Evolutionary conservation across 2,113 vertebrate species (phyloP).

Genomic region (Parus major): DNA sequence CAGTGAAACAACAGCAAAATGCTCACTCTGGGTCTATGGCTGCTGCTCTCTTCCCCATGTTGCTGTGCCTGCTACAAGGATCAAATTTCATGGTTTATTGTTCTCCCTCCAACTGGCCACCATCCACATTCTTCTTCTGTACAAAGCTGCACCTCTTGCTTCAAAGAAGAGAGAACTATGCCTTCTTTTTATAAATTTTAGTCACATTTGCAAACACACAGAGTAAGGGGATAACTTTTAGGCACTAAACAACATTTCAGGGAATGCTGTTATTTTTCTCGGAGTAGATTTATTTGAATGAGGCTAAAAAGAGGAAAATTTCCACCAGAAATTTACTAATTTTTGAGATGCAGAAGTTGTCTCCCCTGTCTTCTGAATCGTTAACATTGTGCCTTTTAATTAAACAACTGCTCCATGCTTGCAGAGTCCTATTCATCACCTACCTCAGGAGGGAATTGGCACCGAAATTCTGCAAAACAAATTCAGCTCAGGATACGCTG

Average conservation of each 20-base stretch:
- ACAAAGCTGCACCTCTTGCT: constrained; percentile 51
- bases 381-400: neutral
- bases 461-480: neutral
- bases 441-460: neutral
- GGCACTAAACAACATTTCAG: neutral
- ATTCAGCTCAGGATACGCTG: neutral
- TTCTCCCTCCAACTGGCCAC: constrained; percentile 72
- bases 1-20: constrained; percentile 16
- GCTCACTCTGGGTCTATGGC: neutral
- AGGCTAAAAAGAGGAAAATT: neutral
- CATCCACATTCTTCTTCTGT: constrained; percentile 56
- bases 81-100: constrained; percentile 73
- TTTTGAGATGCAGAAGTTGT: neutral
- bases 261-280: neutral
- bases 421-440: constrained; percentile 1
- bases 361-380: neutral
- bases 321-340: neutral
- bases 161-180: constrained; percentile 3
- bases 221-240: neutral
- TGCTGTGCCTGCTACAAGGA: constrained; percentile 59
- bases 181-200: constrained; percentile 19
- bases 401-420: neutral
- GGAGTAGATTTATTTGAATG: neutral
- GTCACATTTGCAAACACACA: constrained; percentile 38
- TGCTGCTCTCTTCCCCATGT: constrained; percentile 22